A percentile compares a stretch with the other conserved stretches of the same genome.
Conservation (phyloP, 2,797 vertebrate species). For the Silurus lanzhouensis region DNA sequence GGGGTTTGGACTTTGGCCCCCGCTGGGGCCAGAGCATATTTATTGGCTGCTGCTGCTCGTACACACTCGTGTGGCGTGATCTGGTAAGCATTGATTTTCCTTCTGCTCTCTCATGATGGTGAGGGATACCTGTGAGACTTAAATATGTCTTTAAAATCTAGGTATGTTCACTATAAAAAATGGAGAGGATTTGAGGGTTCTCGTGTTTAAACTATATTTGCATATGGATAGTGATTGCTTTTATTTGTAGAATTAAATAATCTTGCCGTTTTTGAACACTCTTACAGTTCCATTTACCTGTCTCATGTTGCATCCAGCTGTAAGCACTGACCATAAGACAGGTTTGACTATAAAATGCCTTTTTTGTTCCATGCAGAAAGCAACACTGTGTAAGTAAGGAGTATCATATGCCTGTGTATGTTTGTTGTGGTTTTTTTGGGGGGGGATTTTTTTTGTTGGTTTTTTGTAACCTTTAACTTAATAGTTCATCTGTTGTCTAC, state of each 20-base stretch:
- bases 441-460: background rate
- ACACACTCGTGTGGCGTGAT: constrained; percentile 53
- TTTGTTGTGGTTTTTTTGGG: background rate
- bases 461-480: constrained; percentile 8
- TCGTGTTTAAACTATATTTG: background rate
- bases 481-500: background rate
- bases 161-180: background rate
- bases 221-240: background rate
- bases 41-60: constrained; percentile 52
- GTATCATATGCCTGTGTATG: background rate
- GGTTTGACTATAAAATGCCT: background rate
- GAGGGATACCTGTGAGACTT: constrained; percentile 10
- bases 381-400: background rate
- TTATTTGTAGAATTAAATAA: background rate
- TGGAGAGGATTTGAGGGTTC: background rate
- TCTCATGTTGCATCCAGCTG: constrained; percentile 6
- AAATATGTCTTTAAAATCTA: background rate
- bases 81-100: constrained; percentile 59
- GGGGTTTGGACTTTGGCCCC: constrained; percentile 59
- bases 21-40: constrained; percentile 48
- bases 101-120: constrained; percentile 41
- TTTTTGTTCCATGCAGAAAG: background rate
- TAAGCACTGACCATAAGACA: constrained; percentile 25
- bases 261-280: background rate
- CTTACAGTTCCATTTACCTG: background rate